phyloP scores from a whole-genome alignment of 2,113 vertebrate genomes.

The Heptranchias perlo region DNA sequence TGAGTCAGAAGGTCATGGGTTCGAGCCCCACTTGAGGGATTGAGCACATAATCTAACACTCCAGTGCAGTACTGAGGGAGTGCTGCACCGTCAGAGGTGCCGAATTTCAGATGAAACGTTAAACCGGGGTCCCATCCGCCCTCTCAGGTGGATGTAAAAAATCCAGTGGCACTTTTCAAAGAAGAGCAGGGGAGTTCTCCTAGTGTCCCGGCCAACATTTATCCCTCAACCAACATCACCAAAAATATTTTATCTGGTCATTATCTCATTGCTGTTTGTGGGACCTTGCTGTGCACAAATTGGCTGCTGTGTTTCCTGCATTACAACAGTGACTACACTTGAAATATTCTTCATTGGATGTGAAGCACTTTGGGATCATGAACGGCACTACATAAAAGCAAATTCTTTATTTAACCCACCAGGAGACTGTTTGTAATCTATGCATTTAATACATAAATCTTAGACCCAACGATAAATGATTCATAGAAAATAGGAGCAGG shows the following conservation, averaged over 20 bases:
- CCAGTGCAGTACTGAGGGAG: neutral
- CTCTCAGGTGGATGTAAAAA: neutral
- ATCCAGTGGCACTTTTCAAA: neutral
- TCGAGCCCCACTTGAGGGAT: neutral
- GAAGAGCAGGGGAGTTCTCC: neutral
- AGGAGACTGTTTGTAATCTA: too few species aligned
- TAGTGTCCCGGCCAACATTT: neutral
- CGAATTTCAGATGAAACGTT: neutral
- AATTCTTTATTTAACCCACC: neutral
- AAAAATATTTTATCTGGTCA: neutral
- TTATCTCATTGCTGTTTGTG: neutral
- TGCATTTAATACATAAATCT: too few species aligned
- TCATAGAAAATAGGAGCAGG: too few species aligned
- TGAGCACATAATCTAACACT: too few species aligned
- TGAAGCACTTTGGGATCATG: neutral
- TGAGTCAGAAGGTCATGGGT: neutral
- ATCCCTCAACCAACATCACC: too few species aligned
- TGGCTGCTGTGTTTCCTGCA: neutral
- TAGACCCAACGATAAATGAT: too few species aligned
- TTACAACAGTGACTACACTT: neutral
- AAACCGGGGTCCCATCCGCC: neutral
- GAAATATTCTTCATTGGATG: neutral
- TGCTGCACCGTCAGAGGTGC: neutral
- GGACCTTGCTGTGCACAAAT: neutral
- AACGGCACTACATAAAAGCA: neutral